A percentile compares a stretch with the other conserved stretches of the same genome.
phyloP scores from a whole-genome alignment of 2,113 vertebrate species.

The Menura novaehollandiae region DNA sequence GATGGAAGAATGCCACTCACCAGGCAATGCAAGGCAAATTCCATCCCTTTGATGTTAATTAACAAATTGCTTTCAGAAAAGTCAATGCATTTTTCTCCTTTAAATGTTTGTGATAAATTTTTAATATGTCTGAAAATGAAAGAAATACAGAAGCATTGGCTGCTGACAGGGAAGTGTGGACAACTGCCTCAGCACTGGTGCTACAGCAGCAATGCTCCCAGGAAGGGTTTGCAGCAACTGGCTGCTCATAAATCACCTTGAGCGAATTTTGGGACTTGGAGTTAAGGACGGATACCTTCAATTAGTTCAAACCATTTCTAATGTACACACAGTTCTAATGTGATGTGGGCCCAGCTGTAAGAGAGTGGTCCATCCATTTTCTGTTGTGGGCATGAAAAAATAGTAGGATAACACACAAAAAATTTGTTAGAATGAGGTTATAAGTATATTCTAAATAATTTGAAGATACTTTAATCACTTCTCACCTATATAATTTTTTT shows the following conservation, averaged over 20 bases:
- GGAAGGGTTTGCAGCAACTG: background rate
- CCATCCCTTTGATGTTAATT: constrained; percentile 84
- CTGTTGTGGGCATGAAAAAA: background rate
- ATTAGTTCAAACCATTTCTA: background rate
- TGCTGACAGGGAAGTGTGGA: background rate
- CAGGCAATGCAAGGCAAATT: constrained; percentile 80
- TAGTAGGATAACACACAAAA: background rate
- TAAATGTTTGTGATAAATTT: constrained; percentile 77
- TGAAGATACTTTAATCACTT: background rate
- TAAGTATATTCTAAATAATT: background rate
- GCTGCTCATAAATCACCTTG: background rate
- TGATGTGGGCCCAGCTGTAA: background rate
- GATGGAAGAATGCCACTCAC: constrained; percentile 82
- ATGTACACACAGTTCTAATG: background rate
- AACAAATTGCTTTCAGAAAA: constrained; percentile 80
- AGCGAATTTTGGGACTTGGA: background rate
- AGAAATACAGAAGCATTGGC: background rate
- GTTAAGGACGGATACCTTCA: background rate
- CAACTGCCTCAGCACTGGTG: background rate
- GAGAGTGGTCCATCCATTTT: background rate
- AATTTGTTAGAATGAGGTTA: background rate
- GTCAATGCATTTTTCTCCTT: constrained; percentile 72
- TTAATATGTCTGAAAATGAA: constrained; percentile 65
- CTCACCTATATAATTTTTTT: background rate
- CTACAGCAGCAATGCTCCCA: background rate